Evolutionary conservation across 2,888 invertebrate species (phyloP).

Genomic region (Agapostemon virescens): DNA sequence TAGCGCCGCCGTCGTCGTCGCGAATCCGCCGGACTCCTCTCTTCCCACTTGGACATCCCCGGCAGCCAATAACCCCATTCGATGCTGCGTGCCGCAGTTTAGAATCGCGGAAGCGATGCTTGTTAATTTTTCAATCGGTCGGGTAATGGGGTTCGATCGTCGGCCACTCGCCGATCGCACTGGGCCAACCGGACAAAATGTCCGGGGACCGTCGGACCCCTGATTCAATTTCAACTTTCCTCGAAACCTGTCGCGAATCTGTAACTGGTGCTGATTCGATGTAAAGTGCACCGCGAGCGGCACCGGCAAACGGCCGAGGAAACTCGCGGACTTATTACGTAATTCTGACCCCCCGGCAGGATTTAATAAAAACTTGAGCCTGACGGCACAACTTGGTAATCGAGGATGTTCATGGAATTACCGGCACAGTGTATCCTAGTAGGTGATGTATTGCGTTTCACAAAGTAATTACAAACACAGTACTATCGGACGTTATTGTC

Average conservation of each 20-base stretch:
- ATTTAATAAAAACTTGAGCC: constrained; percentile 44
- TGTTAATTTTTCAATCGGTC: constrained; percentile 39
- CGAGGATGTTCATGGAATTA: neutral
- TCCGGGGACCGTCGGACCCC: neutral
- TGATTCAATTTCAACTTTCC: constrained; percentile 5
- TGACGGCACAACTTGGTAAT: neutral
- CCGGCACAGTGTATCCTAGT: neutral
- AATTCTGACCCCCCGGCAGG: neutral
- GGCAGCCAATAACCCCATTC: constrained; percentile 33
- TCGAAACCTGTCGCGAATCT: neutral
- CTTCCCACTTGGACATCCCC: constrained; percentile 33
- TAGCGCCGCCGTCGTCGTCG: constrained; percentile 30
- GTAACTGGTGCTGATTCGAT: constrained; percentile 10
- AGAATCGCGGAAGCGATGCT: neutral
- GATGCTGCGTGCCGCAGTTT: constrained; percentile 27
- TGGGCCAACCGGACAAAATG: neutral
- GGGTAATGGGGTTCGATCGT: constrained; percentile 10
- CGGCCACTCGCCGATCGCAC: neutral
- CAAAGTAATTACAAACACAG: neutral
- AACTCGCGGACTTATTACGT: constrained; percentile 33
- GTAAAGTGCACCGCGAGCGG: constrained; percentile 12
- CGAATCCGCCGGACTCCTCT: neutral
- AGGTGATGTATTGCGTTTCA: neutral
- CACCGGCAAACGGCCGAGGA: constrained; percentile 13
- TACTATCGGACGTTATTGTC: neutral